Evolutionary conservation across 2,113 vertebrate genomes (phyloP).

Genomic region (Prolemur simus): DNA sequence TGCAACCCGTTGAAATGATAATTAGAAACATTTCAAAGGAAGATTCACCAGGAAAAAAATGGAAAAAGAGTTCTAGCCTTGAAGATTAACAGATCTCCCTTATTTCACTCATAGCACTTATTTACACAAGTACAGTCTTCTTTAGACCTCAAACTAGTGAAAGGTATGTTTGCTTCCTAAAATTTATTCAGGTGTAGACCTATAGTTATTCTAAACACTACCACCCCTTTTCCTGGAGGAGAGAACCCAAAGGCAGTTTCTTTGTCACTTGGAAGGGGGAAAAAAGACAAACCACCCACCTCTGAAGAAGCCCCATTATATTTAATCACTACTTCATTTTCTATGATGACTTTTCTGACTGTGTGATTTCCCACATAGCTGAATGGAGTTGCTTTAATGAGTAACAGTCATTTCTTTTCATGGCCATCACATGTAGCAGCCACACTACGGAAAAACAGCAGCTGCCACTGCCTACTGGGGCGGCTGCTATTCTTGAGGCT

Average conservation of each 20-base stretch:
- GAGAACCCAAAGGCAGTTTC: neutral
- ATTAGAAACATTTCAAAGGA: constrained; percentile 5
- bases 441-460: neutral
- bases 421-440: neutral
- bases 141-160: neutral
- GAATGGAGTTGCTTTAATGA: constrained; percentile 13
- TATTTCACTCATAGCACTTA: neutral
- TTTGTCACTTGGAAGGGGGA: neutral
- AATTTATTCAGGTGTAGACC: neutral
- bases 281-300: neutral
- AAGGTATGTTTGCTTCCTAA: neutral
- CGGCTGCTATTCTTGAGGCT: neutral
- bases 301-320: neutral
- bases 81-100: constrained; percentile 9
- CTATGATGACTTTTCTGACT: neutral
- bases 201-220: neutral
- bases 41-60: neutral
- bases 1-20: neutral
- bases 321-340: neutral
- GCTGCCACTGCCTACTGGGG: neutral
- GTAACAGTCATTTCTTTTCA: neutral
- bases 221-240: neutral
- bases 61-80: neutral
- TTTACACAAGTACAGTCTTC: neutral
- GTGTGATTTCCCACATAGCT: neutral